Conservation (phyloP, 2,797 vertebrate genomes). For the Lateolabrax maculatus region DNA sequence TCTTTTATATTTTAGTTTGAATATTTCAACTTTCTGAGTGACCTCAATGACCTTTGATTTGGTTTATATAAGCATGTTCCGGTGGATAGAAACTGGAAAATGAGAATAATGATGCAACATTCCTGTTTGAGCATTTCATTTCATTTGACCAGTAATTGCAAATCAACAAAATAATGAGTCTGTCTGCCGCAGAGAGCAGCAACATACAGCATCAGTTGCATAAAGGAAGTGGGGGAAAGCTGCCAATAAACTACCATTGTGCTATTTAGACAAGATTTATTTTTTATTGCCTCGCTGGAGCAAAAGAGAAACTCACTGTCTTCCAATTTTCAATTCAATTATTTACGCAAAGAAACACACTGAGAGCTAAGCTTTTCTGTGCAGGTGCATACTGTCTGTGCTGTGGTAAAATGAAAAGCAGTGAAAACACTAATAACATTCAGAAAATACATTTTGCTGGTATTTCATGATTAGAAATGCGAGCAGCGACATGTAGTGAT, state of each 20-base stretch:
- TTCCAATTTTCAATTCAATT: conserved; percentile 66
- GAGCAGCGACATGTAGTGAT: conserved; percentile 10
- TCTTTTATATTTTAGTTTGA: background rate
- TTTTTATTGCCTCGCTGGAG: conserved; percentile 48
- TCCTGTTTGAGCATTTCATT: conserved; percentile 46
- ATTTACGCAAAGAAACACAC: conserved; percentile 47
- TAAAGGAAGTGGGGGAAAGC: conserved; percentile 40
- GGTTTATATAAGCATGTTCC: conserved; percentile 24
- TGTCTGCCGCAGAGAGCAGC: conserved; percentile 17
- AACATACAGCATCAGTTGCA: conserved; percentile 17
- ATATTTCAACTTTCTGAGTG: conserved; percentile 18
- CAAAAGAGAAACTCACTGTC: conserved; percentile 47
- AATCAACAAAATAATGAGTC: conserved; percentile 67
- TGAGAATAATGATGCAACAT: conserved; percentile 50
- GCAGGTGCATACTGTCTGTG: conserved; percentile 42
- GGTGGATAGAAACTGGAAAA: conserved; percentile 32
- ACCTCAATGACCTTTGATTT: conserved; percentile 31
- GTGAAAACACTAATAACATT: conserved; percentile 49
- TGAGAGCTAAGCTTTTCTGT: conserved; percentile 23
- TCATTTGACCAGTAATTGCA: conserved; percentile 65
- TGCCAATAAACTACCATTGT: conserved; percentile 25
- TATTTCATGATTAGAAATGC: conserved; percentile 25
- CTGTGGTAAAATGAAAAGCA: conserved; percentile 8
- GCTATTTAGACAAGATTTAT: conserved; percentile 46
- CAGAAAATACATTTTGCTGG: conserved; percentile 32